Evolutionary conservation across 2,888 invertebrate species (phyloP).

Genomic region (Dolichopus griseipennis): DNA sequence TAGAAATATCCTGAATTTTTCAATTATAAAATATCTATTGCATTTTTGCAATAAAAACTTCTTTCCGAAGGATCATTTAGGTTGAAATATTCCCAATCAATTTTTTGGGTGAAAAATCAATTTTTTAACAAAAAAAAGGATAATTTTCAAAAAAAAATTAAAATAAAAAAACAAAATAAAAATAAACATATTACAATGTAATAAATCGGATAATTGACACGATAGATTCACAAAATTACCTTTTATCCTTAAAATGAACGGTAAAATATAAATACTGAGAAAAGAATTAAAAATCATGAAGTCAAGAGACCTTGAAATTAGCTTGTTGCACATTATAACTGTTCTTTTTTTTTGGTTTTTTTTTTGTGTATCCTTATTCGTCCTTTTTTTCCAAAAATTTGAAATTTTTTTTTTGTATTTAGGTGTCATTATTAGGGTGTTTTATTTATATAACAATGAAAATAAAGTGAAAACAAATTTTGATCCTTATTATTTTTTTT

Average conservation of each 20-base stretch:
- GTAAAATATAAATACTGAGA: neutral
- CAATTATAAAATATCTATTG: too few species aligned
- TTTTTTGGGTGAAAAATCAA: conserved; percentile 6
- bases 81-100: neutral
- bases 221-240: neutral
- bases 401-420: neutral
- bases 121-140: neutral
- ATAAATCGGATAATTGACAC: neutral
- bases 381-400: neutral
- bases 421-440: neutral
- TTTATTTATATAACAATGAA: neutral
- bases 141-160: neutral
- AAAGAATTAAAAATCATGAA: conserved; percentile 20
- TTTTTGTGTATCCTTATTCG: neutral
- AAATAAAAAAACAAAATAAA: too few species aligned
- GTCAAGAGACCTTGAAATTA: conserved; percentile 42
- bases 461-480: neutral
- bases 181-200: neutral
- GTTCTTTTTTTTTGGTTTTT: neutral
- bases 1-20: neutral
- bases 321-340: conserved; percentile 14
- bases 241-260: neutral
- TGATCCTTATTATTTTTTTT: neutral
- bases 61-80: too few species aligned
- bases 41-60: too few species aligned